phyloP scores from a whole-genome alignment of 2,888 invertebrate genomes.

The Agrypnus murinus region DNA sequence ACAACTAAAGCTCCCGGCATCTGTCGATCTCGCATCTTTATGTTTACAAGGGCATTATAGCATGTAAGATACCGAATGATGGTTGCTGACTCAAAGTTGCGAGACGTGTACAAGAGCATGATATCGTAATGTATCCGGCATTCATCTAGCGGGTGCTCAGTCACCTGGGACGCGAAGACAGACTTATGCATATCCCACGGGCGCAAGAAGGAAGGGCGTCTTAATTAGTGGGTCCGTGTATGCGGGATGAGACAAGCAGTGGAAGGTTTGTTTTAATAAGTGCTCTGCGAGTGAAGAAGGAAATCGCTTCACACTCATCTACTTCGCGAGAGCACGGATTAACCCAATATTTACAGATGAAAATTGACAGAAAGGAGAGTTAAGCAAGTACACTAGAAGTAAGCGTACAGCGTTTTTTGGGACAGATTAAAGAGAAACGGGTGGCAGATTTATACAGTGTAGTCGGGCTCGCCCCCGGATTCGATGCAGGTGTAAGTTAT shows the following conservation, averaged over 20 bases:
- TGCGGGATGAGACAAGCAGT: constrained; percentile 64
- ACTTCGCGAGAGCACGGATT: constrained; percentile 63
- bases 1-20: constrained; percentile 50
- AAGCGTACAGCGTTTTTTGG: constrained; percentile 59
- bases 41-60: constrained; percentile 61
- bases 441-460: constrained; percentile 60
- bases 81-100: constrained; percentile 56
- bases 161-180: constrained; percentile 39
- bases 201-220: constrained; percentile 51
- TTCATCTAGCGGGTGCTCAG: constrained; percentile 47
- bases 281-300: constrained; percentile 64
- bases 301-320: constrained; percentile 65
- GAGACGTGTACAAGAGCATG: constrained; percentile 55
- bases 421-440: constrained; percentile 62
- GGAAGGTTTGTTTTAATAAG: constrained; percentile 70
- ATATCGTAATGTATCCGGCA: constrained; percentile 52
- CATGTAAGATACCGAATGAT: constrained; percentile 58
- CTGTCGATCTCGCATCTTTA: constrained; percentile 60
- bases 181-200: constrained; percentile 28
- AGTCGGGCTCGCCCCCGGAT: constrained; percentile 47
- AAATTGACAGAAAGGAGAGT: constrained; percentile 70
- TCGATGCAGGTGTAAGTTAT: constrained; percentile 69
- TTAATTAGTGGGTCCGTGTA: constrained; percentile 66
- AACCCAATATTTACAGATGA: constrained; percentile 72
- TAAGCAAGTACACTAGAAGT: too few relatives aligned